Conservation (phyloP, 2,888 invertebrate genomes). For the Chrysomela aeneicollis region DNA sequence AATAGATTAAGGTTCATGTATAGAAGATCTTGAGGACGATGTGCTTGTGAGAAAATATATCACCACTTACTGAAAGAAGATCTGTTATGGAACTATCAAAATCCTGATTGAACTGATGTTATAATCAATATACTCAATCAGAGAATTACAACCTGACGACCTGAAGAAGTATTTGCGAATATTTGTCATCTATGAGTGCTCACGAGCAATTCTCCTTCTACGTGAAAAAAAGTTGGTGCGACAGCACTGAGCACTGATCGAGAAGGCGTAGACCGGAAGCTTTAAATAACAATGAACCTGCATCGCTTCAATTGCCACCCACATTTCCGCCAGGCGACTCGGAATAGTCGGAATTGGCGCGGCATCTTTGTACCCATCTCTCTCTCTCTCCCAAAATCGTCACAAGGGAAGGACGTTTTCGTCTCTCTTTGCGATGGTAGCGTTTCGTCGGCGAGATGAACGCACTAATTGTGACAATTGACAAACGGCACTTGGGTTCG, state of each 20-base stretch:
- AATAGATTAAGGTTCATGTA: too few species aligned
- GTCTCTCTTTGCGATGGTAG: background rate
- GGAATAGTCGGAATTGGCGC: background rate
- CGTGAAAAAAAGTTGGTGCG: background rate
- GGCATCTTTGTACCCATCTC: background rate
- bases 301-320: slow-evolving; percentile 54
- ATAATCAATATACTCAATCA: too few species aligned
- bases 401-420: background rate
- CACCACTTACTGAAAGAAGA: too few species aligned
- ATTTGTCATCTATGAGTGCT: background rate
- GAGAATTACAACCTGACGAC: too few species aligned
- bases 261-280: slow-evolving; percentile 55
- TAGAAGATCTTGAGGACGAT: too few species aligned
- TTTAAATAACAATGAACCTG: slow-evolving; percentile 55
- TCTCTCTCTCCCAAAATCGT: background rate
- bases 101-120: too few species aligned
- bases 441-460: background rate
- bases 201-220: too few species aligned
- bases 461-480: background rate
- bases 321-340: slow-evolving; percentile 37
- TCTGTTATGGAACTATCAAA: too few species aligned
- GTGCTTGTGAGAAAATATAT: too few species aligned
- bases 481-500: too few species aligned
- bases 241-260: background rate
- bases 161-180: background rate